phyloP scores from a whole-genome alignment of 2,888 invertebrate species.

The Tiliacea aurago region DNA sequence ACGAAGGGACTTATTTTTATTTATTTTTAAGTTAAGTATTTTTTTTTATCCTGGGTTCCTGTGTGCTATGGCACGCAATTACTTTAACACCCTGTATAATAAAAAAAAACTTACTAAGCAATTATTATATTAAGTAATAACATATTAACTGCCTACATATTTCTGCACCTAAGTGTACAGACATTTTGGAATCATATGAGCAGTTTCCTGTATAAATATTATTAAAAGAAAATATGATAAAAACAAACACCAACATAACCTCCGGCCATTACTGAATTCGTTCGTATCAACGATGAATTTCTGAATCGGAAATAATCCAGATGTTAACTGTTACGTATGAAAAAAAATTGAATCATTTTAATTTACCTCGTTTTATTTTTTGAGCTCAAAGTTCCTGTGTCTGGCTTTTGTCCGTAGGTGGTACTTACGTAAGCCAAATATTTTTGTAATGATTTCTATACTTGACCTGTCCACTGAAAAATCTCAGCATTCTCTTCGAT shows the following conservation, averaged over 20 bases:
- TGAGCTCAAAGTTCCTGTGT: too few relatives aligned
- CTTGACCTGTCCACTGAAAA: neutral
- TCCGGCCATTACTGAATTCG: neutral
- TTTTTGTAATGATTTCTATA: neutral
- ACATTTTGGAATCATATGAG: neutral
- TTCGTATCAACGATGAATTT: neutral
- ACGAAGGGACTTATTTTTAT: too few relatives aligned
- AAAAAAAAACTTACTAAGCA: neutral
- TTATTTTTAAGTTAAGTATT: too few relatives aligned
- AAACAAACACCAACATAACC: slow-evolving; percentile 18
- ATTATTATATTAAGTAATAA: too few relatives aligned
- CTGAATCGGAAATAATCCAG: neutral
- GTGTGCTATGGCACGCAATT: too few relatives aligned
- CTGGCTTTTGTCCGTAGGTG: neutral
- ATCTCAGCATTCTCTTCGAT: neutral
- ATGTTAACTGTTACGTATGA: slow-evolving; percentile 6
- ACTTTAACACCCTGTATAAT: too few relatives aligned
- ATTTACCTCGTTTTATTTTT: neutral
- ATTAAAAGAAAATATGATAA: neutral
- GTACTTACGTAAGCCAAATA: neutral
- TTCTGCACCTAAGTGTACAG: neutral
- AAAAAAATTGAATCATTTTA: neutral
- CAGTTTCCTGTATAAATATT: neutral
- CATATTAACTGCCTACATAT: neutral
- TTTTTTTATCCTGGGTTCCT: too few relatives aligned